phyloP scores from a whole-genome alignment of 2,797 vertebrate species.

The Micrastur ruficollis region DNA sequence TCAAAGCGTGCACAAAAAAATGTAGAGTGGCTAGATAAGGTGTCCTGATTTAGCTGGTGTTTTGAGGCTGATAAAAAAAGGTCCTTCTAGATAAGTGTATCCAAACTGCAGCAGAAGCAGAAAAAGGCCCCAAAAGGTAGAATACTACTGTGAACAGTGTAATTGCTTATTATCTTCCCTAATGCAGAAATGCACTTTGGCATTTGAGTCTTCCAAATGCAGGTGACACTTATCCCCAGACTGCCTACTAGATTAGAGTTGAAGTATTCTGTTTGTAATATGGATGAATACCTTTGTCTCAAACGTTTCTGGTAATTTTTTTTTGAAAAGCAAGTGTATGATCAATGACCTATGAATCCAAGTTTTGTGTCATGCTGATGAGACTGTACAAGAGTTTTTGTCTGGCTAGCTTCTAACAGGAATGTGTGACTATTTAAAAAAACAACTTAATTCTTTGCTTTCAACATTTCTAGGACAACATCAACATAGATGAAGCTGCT shows the following conservation, averaged over 20 bases:
- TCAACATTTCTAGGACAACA: slow-evolving; percentile 84
- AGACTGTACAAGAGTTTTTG: background rate
- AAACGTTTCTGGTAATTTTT: background rate
- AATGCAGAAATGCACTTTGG: background rate
- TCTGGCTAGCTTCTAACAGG: background rate
- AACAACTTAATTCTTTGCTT: background rate
- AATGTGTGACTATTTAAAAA: background rate
- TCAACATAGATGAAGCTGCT: slow-evolving; percentile 95
- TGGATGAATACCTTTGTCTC: background rate
- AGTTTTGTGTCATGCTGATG: background rate
- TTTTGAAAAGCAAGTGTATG: background rate
- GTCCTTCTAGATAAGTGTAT: background rate
- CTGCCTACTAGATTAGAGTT: background rate
- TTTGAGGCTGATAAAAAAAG: background rate
- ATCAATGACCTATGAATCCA: background rate
- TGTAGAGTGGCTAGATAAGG: background rate
- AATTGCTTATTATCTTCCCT: background rate
- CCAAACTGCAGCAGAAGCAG: background rate
- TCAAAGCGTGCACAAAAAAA: background rate
- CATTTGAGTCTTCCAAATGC: background rate
- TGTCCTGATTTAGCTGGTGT: background rate
- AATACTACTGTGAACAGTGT: background rate
- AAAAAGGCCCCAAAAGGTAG: background rate
- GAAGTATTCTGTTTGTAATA: background rate
- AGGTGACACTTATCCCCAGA: background rate